phyloP scores from a whole-genome alignment of 2,113 vertebrate species.

The Pantherophis guttatus region DNA sequence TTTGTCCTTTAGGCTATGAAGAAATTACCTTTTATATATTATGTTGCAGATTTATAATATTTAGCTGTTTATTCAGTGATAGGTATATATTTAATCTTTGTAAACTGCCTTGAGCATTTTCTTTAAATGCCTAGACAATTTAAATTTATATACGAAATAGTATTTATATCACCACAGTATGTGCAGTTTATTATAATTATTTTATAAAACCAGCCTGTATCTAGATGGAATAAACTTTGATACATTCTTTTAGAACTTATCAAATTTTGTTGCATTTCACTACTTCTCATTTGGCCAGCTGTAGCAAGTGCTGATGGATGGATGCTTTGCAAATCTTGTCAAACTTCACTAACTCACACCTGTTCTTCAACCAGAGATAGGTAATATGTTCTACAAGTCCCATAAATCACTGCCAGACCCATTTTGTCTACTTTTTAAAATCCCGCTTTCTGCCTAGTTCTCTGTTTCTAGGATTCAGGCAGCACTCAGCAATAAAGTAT shows the following conservation, averaged over 20 bases:
- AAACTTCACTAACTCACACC: conserved; percentile 27
- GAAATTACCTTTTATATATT: background rate
- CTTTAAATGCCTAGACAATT: background rate
- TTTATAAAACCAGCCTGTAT: background rate
- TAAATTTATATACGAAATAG: background rate
- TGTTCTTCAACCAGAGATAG: background rate
- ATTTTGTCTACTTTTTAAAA: background rate
- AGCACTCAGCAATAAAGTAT: background rate
- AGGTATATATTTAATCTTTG: background rate
- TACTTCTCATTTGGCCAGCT: conserved; percentile 15
- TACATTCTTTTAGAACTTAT: background rate
- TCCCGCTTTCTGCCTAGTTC: background rate
- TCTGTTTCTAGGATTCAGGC: background rate
- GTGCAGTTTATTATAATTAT: background rate
- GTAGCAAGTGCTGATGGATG: conserved; percentile 10
- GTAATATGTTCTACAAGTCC: conserved; percentile 9
- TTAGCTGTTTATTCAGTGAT: background rate
- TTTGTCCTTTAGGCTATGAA: background rate
- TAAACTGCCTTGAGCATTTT: background rate
- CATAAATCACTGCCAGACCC: background rate
- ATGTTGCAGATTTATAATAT: background rate
- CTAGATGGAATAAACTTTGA: background rate
- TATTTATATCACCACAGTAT: background rate
- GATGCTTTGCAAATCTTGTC: background rate
- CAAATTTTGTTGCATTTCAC: conserved; percentile 7